Conservation (phyloP, 2,797 vertebrate genomes). For the Vultur gryphus region DNA sequence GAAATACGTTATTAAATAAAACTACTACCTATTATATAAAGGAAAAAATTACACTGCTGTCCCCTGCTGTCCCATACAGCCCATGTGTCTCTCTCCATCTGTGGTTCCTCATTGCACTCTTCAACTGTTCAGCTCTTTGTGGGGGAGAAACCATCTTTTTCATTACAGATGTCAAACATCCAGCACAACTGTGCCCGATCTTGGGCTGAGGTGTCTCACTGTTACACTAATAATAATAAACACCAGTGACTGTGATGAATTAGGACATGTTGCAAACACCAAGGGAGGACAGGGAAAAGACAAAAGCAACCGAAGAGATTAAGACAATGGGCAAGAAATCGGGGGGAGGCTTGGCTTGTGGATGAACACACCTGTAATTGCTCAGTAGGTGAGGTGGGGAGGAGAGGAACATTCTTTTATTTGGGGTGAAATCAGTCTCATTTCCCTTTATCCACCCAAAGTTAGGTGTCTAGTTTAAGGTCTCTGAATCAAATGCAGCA, state of each 20-base stretch:
- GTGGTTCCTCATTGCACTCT: neutral
- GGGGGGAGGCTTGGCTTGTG: neutral
- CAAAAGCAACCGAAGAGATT: neutral
- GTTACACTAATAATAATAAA: neutral
- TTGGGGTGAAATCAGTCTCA: neutral
- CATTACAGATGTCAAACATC: neutral
- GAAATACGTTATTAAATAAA: neutral
- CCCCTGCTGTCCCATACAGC: neutral
- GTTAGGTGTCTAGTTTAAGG: neutral
- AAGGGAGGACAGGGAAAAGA: neutral
- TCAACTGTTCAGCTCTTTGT: neutral
- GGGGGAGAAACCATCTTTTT: neutral
- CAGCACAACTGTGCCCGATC: neutral
- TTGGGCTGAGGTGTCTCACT: neutral
- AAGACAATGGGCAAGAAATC: neutral
- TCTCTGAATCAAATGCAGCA: neutral
- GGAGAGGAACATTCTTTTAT: neutral
- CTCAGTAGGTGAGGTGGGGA: neutral
- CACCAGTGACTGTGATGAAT: neutral
- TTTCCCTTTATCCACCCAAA: neutral
- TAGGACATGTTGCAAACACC: neutral
- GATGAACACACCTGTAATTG: neutral
- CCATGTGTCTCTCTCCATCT: neutral
- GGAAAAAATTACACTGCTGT: neutral
- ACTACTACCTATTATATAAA: neutral